phyloP scores from a whole-genome alignment of 2,888 invertebrate species.

The Epistrophe eligans region DNA sequence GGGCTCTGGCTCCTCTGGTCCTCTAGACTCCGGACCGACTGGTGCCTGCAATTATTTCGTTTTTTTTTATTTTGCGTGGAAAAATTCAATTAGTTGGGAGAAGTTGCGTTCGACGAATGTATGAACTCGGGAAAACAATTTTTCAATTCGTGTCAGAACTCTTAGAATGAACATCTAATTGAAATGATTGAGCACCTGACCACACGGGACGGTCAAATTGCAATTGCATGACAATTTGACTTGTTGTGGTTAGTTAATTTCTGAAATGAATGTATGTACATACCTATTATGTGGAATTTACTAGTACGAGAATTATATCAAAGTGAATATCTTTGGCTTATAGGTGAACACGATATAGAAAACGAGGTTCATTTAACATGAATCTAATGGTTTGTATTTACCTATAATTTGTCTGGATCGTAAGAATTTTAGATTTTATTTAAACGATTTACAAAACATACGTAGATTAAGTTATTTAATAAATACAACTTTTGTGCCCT shows the following conservation, averaged over 20 bases:
- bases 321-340: background rate
- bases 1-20: background rate
- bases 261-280: background rate
- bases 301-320: background rate
- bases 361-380: background rate
- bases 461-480: background rate
- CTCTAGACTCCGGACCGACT: constrained; percentile 33
- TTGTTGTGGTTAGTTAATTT: constrained; percentile 55
- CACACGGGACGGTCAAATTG: constrained; percentile 67
- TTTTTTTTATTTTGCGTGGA: constrained; percentile 64
- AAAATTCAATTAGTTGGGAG: constrained; percentile 71
- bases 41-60: constrained; percentile 59
- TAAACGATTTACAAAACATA: background rate
- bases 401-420: background rate
- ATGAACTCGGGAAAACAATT: constrained; percentile 48
- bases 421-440: background rate
- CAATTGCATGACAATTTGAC: constrained; percentile 62
- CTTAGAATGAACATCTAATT: constrained; percentile 71
- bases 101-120: constrained; percentile 32
- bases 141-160: constrained; percentile 72
- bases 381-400: background rate
- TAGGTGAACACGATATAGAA: background rate
- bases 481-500: background rate
- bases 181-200: constrained; percentile 74
- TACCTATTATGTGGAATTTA: background rate